Evolutionary conservation across 2,113 vertebrate genomes (phyloP).

Genomic region (Podilymbus podiceps): DNA sequence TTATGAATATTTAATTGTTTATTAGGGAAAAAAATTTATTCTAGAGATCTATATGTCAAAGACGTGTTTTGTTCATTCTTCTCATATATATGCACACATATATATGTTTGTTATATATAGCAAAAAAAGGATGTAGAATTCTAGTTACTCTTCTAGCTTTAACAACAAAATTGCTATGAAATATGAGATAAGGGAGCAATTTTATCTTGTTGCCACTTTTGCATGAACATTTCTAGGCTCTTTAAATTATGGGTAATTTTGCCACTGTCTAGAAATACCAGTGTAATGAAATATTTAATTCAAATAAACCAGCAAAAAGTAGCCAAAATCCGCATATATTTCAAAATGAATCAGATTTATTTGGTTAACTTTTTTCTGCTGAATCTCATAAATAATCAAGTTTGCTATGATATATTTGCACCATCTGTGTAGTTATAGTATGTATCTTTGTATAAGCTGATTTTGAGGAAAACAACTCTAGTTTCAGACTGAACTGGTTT

Average conservation of each 20-base stretch:
- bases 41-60: neutral
- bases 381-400: neutral
- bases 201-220: neutral
- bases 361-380: neutral
- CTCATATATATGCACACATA: too few relatives aligned
- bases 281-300: neutral
- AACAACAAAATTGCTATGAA: neutral
- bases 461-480: neutral
- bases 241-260: neutral
- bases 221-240: neutral
- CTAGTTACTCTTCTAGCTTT: neutral
- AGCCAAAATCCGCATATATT: neutral
- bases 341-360: neutral
- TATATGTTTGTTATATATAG: neutral
- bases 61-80: neutral
- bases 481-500: neutral
- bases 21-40: neutral
- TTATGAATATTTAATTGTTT: neutral
- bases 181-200: neutral
- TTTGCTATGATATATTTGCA: neutral
- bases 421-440: neutral
- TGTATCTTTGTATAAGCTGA: neutral
- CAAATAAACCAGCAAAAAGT: neutral
- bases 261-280: neutral
- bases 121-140: neutral